phyloP scores from a whole-genome alignment of 1,140 invertebrate species.

The Periplaneta americana region DNA sequence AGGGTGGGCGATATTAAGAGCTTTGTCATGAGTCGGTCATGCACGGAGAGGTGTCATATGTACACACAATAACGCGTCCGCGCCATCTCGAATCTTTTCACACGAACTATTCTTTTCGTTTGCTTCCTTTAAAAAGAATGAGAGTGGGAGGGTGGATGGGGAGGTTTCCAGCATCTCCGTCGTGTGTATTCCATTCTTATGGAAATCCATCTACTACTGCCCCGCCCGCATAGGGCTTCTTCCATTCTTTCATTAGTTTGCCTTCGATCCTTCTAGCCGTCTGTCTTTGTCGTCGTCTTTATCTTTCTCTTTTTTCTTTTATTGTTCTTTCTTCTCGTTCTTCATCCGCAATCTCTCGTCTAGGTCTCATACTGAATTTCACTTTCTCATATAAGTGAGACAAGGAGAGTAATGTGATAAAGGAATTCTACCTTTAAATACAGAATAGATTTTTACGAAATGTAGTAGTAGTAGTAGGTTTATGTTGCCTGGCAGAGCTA shows the following conservation, averaged over 20 bases:
- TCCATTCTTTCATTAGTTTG: constrained; percentile 9
- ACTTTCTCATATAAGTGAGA: too few species aligned
- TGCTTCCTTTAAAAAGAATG: background rate
- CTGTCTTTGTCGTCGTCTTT: background rate
- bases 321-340: background rate
- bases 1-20: too few species aligned
- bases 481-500: too few species aligned
- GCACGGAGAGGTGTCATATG: background rate
- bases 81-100: background rate
- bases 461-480: too few species aligned
- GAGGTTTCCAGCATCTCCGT: background rate
- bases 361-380: background rate
- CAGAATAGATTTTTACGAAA: too few species aligned
- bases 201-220: constrained; percentile 9
- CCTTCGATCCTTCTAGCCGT: background rate
- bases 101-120: background rate
- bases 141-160: background rate
- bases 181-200: constrained; percentile 8
- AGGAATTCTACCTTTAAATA: too few species aligned
- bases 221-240: background rate
- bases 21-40: background rate
- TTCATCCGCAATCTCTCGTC: background rate
- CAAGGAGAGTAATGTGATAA: too few species aligned
- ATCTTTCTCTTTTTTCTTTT: background rate
- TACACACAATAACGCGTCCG: background rate